phyloP scores from a whole-genome alignment of 2,888 invertebrate species.

The Masnerella sp. region DNA sequence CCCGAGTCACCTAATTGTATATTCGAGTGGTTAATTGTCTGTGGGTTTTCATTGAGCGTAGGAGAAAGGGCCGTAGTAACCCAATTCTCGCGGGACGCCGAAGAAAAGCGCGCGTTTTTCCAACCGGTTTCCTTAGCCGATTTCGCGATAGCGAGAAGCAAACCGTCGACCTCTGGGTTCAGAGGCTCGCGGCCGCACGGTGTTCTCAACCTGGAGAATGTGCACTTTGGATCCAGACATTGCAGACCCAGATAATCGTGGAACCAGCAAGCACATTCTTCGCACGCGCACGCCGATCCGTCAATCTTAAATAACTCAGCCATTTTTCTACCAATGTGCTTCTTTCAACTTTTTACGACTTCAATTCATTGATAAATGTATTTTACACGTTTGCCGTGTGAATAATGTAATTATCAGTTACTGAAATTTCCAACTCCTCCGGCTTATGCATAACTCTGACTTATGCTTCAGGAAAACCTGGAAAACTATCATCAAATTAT shows the following conservation, averaged over 20 bases:
- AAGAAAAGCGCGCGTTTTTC: conserved; percentile 46
- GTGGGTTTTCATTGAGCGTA: conserved; percentile 33
- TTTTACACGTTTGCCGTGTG: too few relatives aligned
- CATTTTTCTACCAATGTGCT: conserved; percentile 10
- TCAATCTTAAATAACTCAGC: conserved; percentile 46
- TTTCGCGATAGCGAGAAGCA: conserved; percentile 48
- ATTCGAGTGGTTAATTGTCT: conserved; percentile 41
- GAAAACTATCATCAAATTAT: too few relatives aligned
- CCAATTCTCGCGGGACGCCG: conserved; percentile 32
- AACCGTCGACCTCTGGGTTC: conserved; percentile 53
- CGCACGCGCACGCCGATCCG: conserved; percentile 62
- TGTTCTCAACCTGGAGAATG: conserved; percentile 74
- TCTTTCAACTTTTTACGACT: too few relatives aligned
- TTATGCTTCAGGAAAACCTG: too few relatives aligned
- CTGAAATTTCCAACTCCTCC: too few relatives aligned
- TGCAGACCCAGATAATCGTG: conserved; percentile 73
- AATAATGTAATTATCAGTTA: too few relatives aligned
- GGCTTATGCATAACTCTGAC: too few relatives aligned
- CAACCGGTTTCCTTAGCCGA: conserved; percentile 48
- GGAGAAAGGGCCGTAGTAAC: conserved; percentile 48
- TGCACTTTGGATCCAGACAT: conserved; percentile 65
- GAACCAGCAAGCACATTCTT: conserved; percentile 74
- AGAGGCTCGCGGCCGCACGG: conserved; percentile 57
- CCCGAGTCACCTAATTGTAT: conserved; percentile 39
- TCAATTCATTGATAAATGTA: too few relatives aligned